These are phyloP conservation scores for Alligator mississippiensis DNA, from an alignment of 2,113 vertebrate genomes.

Conservation along the genomic window DNA sequence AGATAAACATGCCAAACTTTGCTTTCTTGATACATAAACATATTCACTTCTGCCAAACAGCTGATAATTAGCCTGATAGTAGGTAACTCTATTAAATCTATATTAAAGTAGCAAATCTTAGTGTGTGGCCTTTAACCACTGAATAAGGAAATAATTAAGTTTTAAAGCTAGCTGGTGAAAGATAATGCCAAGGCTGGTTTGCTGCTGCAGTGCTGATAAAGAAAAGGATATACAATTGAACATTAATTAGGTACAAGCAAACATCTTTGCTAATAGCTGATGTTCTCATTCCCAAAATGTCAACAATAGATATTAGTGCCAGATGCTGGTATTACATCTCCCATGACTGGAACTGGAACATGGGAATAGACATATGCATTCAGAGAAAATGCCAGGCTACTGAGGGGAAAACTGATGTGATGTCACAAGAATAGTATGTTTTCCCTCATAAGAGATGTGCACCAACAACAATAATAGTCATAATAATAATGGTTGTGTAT, in stretches of 20 bases:
- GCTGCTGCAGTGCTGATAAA: constrained; percentile 79
- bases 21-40: constrained; percentile 25
- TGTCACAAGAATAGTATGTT: constrained; percentile 27
- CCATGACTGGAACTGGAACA: constrained; percentile 48
- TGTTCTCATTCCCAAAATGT: constrained; percentile 85
- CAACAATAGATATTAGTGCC: constrained; percentile 86
- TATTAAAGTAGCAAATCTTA: constrained; percentile 63
- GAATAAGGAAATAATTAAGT: constrained; percentile 82
- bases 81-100: constrained; percentile 74
- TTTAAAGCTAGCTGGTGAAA: constrained; percentile 80
- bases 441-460: constrained; percentile 52
- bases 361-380: constrained; percentile 28
- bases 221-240: constrained; percentile 76
- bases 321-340: constrained; percentile 79
- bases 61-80: constrained; percentile 57
- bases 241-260: constrained; percentile 88
- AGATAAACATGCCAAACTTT: constrained; percentile 11
- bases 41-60: constrained; percentile 64
- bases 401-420: not conserved
- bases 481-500: not conserved
- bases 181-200: constrained; percentile 78
- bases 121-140: constrained; percentile 68
- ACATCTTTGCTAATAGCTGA: constrained; percentile 85
- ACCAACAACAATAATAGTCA: not conserved
- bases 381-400: constrained; percentile 60